Evolutionary conservation across 2,888 invertebrate species (phyloP).

Genomic region (Dasysyrphus tricinctus): DNA sequence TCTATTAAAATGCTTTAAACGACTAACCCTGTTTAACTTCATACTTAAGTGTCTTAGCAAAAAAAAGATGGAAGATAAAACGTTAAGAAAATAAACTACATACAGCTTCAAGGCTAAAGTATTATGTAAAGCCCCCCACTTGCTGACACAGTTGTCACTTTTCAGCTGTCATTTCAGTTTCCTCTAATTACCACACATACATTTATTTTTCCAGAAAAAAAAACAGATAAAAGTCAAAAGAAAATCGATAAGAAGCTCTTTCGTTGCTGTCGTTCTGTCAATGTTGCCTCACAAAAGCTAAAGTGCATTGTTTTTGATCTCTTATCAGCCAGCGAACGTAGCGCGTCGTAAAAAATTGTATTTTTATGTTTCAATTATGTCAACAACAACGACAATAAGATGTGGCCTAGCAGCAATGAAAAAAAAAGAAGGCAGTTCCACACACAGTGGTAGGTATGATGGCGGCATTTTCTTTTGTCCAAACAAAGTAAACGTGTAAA

Average conservation of each 20-base stretch:
- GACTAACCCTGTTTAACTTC: no score
- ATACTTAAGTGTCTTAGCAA: no score
- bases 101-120: neutral
- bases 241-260: slow-evolving; percentile 18
- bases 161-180: slow-evolving; percentile 12
- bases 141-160: slow-evolving; percentile 15
- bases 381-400: slow-evolving; percentile 6
- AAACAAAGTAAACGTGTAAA: slow-evolving; percentile 37
- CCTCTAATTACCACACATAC: slow-evolving; percentile 20
- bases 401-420: neutral
- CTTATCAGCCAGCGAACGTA: slow-evolving; percentile 30
- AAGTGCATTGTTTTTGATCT: slow-evolving; percentile 63
- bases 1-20: neutral
- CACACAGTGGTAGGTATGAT: neutral
- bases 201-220: neutral
- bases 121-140: neutral
- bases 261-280: slow-evolving; percentile 26
- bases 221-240: neutral
- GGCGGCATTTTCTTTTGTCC: slow-evolving; percentile 51
- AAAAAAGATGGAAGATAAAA: no score
- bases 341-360: slow-evolving; percentile 50
- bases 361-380: slow-evolving; percentile 62
- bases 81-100: neutral
- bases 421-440: neutral
- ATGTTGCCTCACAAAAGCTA: slow-evolving; percentile 1